Base-by-base conservation (phyloP, 2,797 vertebrate genomes). In the Macropodus opercularis region DNA sequence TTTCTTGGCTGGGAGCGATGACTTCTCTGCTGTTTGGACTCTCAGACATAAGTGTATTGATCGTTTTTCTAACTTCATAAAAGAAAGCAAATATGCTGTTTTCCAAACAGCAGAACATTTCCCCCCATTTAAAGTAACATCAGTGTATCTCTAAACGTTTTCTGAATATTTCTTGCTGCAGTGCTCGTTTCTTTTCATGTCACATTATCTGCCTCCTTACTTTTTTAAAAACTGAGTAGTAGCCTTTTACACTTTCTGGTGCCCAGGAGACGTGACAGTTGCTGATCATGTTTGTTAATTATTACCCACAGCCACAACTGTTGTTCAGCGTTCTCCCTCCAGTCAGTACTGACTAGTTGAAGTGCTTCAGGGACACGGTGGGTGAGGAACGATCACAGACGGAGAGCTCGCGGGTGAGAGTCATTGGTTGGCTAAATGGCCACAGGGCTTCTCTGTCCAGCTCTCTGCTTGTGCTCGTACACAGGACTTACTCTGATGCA, bases 81-180 rank as follows among this genome's bases (percentile, higher is more conserved):
- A 26, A 43, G 35, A 68, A 32, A 41, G 21, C 3, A 13, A 57
- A 43, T 14, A 32, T 52, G 40, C 6, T 56, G 8, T 35, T 47
- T 49, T 48, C 59, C 12, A 56, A 65, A 74, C 62, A 29, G 14
- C 12, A 41, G 6, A 53, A 26, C 18, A 50, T 3, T 39, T 65
- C 15, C 14, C 57, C 64, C 53, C 8, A 34, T 69, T 31, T 12
- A 12, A 72, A 77, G 48, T 56, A 35, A 72, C 57, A 47, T 75
- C 76, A 78, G 74, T 81, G 77, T 86, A 74, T 78, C 71, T 83
- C 75, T 80, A 77, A 77, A 63, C 31, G 31, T 62, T 66, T 60
- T 71, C 57, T 34, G n/a, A 57, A 46, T 65, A 51, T 78, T 19
- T 74, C 23, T 79, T 35, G 24, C 47, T 72, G 34, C 64, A 50